Conservation (phyloP, 2,113 vertebrate genomes). For the Gambusia holbrooki region DNA sequence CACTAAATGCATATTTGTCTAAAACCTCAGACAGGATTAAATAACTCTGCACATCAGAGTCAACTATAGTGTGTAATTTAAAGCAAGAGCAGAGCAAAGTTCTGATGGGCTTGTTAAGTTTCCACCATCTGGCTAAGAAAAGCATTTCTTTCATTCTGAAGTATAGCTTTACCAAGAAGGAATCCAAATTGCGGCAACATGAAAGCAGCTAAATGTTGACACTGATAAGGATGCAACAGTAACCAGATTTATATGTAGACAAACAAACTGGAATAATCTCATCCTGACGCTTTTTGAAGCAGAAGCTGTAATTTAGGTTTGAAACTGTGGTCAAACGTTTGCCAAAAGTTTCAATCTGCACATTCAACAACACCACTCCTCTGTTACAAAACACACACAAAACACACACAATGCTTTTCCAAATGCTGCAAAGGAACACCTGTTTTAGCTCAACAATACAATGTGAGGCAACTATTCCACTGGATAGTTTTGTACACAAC, state of each 20-base stretch:
- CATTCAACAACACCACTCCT: conserved; percentile 25
- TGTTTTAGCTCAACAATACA: not conserved
- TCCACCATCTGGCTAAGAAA: not conserved
- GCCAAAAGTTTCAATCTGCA: conserved; percentile 22
- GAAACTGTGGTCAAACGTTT: conserved; percentile 5
- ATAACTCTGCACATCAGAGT: not conserved
- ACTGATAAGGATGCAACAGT: not conserved
- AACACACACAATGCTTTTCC: not conserved
- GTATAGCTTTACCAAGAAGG: not conserved
- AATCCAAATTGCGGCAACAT: not conserved
- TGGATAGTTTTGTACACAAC: not conserved
- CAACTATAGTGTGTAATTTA: not conserved
- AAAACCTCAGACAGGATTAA: conserved; percentile 16
- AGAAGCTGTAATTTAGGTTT: conserved; percentile 44
- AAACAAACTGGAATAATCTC: not conserved
- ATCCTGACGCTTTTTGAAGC: conserved; percentile 13
- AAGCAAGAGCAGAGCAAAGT: not conserved
- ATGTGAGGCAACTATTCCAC: not conserved
- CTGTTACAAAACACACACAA: conserved; percentile 10
- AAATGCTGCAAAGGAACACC: conserved; percentile 52
- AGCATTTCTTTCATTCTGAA: not conserved
- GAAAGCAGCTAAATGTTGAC: not conserved
- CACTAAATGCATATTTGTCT: not conserved
- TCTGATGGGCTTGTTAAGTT: conserved; percentile 1
- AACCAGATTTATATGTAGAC: not conserved